Evolutionary conservation across 2,113 vertebrate genomes (phyloP).

Genomic region (Empidonax traillii): DNA sequence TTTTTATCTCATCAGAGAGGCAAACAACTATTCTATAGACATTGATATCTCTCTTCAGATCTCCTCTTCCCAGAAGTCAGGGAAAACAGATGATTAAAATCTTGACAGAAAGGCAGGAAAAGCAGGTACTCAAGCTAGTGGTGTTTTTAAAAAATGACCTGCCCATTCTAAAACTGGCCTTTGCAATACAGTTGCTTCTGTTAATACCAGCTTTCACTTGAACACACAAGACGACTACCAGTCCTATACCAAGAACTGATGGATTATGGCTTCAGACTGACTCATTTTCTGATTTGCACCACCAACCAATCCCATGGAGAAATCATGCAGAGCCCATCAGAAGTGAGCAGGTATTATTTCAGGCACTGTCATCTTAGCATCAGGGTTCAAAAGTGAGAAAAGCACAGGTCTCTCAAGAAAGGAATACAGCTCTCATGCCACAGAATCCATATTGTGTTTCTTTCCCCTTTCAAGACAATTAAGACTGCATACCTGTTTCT

Average conservation of each 20-base stretch:
- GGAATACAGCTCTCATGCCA: not conserved
- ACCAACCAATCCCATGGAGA: not conserved
- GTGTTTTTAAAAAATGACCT: not conserved
- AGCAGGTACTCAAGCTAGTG: not conserved
- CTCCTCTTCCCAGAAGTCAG: not conserved
- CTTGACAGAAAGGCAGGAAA: not conserved
- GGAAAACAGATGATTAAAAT: not conserved
- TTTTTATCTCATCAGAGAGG: not conserved
- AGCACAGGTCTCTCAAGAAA: not conserved
- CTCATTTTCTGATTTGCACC: not conserved
- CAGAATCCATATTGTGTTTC: not conserved
- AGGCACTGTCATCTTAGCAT: rapidly evolving
- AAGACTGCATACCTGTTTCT: constrained; percentile 67
- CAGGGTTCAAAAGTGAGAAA: not conserved
- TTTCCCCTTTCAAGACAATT: not conserved
- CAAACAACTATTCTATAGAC: not conserved
- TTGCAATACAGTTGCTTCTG: not conserved
- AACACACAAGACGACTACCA: not conserved
- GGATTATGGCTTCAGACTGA: not conserved
- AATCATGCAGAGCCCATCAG: not conserved
- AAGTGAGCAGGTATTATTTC: not conserved
- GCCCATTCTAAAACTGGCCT: not conserved
- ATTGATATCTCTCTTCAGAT: not conserved
- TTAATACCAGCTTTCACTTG: not conserved
- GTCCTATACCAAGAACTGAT: not conserved